A percentile compares a stretch with the other conserved stretches of the same genome.
phyloP scores from a whole-genome alignment of 2,113 vertebrate genomes.

The Crocuta crocuta region DNA sequence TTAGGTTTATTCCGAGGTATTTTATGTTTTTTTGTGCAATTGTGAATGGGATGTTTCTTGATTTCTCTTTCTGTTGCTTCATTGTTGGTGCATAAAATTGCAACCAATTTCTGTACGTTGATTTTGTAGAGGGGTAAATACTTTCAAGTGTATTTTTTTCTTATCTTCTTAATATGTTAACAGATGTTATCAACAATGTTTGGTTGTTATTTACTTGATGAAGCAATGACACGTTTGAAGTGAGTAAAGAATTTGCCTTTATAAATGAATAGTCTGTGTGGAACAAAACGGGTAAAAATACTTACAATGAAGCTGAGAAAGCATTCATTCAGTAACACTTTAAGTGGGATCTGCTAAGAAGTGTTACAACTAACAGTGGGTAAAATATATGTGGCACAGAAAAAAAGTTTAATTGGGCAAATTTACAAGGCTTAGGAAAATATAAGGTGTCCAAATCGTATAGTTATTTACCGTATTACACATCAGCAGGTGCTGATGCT shows the following conservation, averaged over 20 bases:
- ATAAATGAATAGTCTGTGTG: not conserved
- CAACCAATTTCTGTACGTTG: too few relatives aligned
- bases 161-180: not conserved
- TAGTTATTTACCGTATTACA: not conserved
- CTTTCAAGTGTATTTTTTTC: not conserved
- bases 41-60: too few relatives aligned
- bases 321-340: not conserved
- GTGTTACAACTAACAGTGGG: not conserved
- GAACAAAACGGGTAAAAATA: not conserved
- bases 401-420: not conserved
- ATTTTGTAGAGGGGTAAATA: too few relatives aligned
- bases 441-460: not conserved
- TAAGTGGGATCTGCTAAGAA: not conserved
- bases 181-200: not conserved
- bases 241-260: not conserved
- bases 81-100: too few relatives aligned
- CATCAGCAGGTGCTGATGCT: not conserved
- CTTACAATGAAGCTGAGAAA: not conserved
- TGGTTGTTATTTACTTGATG: not conserved
- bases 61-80: too few relatives aligned
- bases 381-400: not conserved
- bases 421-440: not conserved
- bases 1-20: too few relatives aligned
- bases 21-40: too few relatives aligned
- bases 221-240: not conserved